Evolutionary conservation across 1,140 invertebrate genomes (phyloP), one percentile per base, ranked within the genome.

Genomic region (Drosophila parvula): DNA sequence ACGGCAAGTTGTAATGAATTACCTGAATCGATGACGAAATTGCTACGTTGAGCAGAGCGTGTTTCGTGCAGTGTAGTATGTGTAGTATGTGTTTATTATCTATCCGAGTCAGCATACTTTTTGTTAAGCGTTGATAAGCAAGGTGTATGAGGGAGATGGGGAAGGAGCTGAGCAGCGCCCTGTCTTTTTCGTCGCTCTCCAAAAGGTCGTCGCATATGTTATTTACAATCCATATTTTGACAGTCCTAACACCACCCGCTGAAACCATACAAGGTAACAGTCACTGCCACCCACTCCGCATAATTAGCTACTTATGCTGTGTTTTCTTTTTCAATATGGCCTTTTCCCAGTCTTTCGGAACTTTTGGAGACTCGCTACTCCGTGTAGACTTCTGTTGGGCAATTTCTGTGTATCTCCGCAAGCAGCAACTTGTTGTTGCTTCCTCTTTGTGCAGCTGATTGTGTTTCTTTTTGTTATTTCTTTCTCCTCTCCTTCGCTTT

Each of bases 371-470:
- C 30, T 53, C 16, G 51, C 71, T 69, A 47, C 30, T 16, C n/a
- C 22, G 47, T 88, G 83, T 63, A 89, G 83, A 89, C 63, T 83
- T 75, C 58, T 50, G 59, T 14, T 75, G 64, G 79, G 83, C 71
- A 83, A 83, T 86, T 80, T 74, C 64, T 78, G 81, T 85, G 68
- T 88, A 83, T 88, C 80, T 83, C 82, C 62, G 68, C 51, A 64
- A 64, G 53, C 68, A 79, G 83, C 83, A 88, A 88, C 83, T 88
- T 89, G 83, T 88, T 88, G 83, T 88, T 88, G 83, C 71, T 74
- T 71, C 80, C 64, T 63, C 71, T 76, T 65, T 81, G 76, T 65
- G 61, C 53, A 62, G 75, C 57, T 78, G 62, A 59, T 77, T 68
- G 67, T 71, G 64, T 45, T 48, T 47, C 27, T 36, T 59, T 62